These are phyloP conservation scores for Drosophila mauritiana DNA, from an alignment of 1,140 invertebrate genomes.

Conservation along the genomic window DNA sequence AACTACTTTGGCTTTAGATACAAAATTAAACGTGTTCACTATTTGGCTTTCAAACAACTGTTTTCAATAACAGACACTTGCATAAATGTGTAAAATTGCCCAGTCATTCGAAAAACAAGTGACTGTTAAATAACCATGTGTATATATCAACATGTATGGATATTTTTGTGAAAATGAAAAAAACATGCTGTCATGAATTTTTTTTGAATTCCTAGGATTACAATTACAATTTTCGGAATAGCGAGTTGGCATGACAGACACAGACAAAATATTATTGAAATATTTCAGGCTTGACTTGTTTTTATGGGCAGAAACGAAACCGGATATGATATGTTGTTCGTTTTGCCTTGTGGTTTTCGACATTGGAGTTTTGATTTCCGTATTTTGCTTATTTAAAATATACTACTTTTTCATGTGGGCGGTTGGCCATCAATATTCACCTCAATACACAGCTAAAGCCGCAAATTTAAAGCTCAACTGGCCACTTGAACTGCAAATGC, in stretches of 20 bases:
- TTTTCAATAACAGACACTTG: constrained; percentile 11
- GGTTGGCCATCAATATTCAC: constrained; percentile 55
- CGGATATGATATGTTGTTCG: constrained; percentile 67
- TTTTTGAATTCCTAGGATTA: constrained; percentile 11
- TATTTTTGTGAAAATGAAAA: constrained; percentile 19
- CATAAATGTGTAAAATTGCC: constrained; percentile 6
- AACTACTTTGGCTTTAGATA: too few species aligned
- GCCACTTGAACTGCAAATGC: constrained; percentile 25
- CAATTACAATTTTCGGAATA: constrained; percentile 25
- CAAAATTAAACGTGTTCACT: background rate
- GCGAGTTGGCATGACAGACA: constrained; percentile 3
- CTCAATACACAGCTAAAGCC: constrained; percentile 40
- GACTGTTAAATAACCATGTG: background rate
- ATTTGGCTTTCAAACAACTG: background rate
- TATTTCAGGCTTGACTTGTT: constrained; percentile 66
- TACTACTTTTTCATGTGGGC: background rate
- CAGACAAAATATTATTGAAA: constrained; percentile 33
- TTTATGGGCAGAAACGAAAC: constrained; percentile 57
- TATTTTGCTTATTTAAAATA: constrained; percentile 22
- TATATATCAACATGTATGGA: background rate
- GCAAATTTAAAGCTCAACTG: constrained; percentile 39
- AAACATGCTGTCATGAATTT: constrained; percentile 13
- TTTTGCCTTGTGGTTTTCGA: constrained; percentile 22
- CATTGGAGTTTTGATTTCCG: constrained; percentile 62
- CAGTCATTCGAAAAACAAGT: constrained; percentile 1